These are phyloP conservation scores for Atrina japonica DNA, from an alignment of 2,888 invertebrate genomes.

Conservation along the genomic window DNA sequence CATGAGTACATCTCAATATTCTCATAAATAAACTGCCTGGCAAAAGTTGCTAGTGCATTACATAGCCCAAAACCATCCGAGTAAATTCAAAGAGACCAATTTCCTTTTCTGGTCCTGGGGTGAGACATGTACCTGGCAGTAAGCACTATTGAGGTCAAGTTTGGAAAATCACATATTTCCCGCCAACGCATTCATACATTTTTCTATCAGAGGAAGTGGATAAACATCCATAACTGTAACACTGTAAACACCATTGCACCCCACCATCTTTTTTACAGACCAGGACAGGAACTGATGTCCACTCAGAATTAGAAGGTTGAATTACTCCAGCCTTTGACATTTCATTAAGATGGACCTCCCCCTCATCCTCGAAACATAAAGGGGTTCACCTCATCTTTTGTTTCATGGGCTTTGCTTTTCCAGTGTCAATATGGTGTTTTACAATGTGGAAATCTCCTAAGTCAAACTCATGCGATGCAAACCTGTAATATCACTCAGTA, in stretches of 20 bases:
- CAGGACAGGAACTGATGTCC: conserved; percentile 41
- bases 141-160: conserved; percentile 6
- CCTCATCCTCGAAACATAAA: conserved; percentile 40
- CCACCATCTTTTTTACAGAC: conserved; percentile 40
- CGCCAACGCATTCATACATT: conserved; percentile 34
- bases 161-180: conserved; percentile 34
- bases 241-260: conserved; percentile 44
- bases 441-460: conserved; percentile 30
- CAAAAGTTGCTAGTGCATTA: conserved; percentile 42
- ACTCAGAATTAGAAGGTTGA: conserved; percentile 38
- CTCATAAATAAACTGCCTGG: conserved; percentile 26
- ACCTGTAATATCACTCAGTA: no score
- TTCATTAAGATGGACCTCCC: conserved; percentile 40
- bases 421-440: conserved; percentile 40
- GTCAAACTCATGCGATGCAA: conserved; percentile 39
- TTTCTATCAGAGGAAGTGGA: conserved; percentile 39
- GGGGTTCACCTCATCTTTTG: conserved; percentile 39
- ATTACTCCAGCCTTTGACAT: conserved; percentile 39
- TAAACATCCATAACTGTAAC: conserved; percentile 41
- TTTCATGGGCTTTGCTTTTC: conserved; percentile 29
- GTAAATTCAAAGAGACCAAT: conserved; percentile 42
- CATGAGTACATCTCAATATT: no score
- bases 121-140: conserved; percentile 15
- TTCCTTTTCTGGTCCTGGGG: conserved; percentile 30
- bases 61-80: conserved; percentile 43